Evolutionary conservation across 1,140 invertebrate species (phyloP), one percentile per base, ranked within the genome.

Genomic region (Hylaeus anthracinus): DNA sequence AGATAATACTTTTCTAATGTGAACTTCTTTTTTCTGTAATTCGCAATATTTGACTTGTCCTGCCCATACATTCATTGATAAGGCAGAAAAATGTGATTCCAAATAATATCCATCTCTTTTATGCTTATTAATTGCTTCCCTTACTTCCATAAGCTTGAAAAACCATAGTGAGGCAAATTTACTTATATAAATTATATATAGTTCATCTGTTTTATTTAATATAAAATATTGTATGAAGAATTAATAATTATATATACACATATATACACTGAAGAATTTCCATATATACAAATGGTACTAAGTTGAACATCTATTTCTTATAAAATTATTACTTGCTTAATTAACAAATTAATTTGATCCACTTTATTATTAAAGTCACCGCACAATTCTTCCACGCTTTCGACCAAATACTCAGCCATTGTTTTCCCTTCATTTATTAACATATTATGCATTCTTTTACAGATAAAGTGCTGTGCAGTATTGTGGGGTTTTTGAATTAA

Each of bases 271-370:
- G 26, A 26, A 26, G 26, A 26, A 26, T 26, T 26, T 26, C 26
- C 26, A 26, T 45, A 70, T 55, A 9, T 15, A 41, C 3, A 6
- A 15, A 45, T 15, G 39, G 4, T 65, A 43, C 3, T 15, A 8
- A 14, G 5, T 26, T 5, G 51, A 14, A 2, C 5, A 37, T 55
- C 10, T 26, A 60, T 74, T 1, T 37, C 26, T 0, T 14, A 43
- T n/a, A 12, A 43, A 26, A n/a, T 53, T 14, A 41, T 12, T 78
- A 78, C 75, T 15, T 55, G 5, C 12, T 63, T 37, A 5, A 71
- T 63, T 12, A 78, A 61, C 43, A 41, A n/a, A 26, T 78, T 78
- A n/a, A 71, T 61, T 26, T 8, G 45, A 53, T 78, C 58, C 14
- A 12, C 4, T 43, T 26, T 37, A 41, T 63, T 53, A 12, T 26